These are phyloP conservation scores for Epinotia ramella DNA, from an alignment of 2,888 invertebrate genomes.

Conservation along the genomic window DNA sequence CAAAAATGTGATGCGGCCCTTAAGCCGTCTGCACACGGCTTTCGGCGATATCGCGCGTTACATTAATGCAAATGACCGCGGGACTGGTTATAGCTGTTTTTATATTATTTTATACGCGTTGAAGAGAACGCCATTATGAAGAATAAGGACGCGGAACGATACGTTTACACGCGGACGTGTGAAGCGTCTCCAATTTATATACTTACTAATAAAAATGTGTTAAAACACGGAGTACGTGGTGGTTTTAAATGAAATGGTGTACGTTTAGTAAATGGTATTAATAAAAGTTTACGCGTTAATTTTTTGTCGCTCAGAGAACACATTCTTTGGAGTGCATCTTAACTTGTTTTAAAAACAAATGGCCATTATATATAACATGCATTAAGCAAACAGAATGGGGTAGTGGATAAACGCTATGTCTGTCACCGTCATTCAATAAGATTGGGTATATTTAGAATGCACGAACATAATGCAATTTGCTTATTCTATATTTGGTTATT, in stretches of 20 bases:
- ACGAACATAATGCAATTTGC: too few relatives aligned
- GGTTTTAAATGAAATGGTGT: constrained; percentile 16
- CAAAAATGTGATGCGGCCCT: constrained; percentile 1
- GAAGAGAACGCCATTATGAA: constrained; percentile 62
- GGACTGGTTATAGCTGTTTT: constrained; percentile 66
- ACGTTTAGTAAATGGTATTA: constrained; percentile 13
- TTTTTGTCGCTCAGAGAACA: constrained; percentile 4
- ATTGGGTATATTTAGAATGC: too few relatives aligned
- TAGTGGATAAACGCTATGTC: too few relatives aligned
- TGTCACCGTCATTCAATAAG: too few relatives aligned
- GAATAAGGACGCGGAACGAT: constrained; percentile 47
- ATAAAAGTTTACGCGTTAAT: constrained; percentile 19
- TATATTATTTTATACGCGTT: constrained; percentile 56
- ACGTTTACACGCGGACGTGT: constrained; percentile 45
- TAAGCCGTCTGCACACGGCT: constrained; percentile 32
- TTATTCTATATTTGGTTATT: too few relatives aligned
- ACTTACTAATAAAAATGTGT: constrained; percentile 15
- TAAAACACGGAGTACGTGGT: constrained; percentile 10
- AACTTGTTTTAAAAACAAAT: background rate
- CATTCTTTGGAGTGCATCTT: background rate
- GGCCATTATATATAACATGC: background rate
- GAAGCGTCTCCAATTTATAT: constrained; percentile 31
- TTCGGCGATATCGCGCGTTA: constrained; percentile 60
- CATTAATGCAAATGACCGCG: constrained; percentile 70
- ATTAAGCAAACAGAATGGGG: too few relatives aligned